phyloP scores from a whole-genome alignment of 2,797 vertebrate species.

The Malurus leucopterus region DNA sequence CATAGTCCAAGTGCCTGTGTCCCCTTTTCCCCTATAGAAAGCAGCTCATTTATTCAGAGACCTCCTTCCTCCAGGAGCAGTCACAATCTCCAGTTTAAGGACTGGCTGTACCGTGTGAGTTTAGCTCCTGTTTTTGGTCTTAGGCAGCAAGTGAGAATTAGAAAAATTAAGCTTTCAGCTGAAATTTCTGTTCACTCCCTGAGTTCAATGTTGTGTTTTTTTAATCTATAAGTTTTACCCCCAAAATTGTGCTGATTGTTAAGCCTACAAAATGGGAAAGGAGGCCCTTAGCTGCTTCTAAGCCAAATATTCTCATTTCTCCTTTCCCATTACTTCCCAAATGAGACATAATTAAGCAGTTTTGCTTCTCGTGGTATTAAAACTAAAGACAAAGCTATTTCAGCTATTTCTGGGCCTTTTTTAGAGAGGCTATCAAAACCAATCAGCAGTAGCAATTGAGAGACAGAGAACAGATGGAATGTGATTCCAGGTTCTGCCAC shows the following conservation, averaged over 20 bases:
- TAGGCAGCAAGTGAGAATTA: not conserved
- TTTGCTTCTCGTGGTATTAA: not conserved
- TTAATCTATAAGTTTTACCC: not conserved
- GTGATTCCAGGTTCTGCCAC: conserved; percentile 37
- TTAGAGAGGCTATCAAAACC: conserved; percentile 10
- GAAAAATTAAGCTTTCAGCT: not conserved
- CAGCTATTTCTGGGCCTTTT: conserved; percentile 21
- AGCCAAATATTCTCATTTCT: conserved; percentile 33
- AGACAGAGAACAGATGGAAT: conserved; percentile 45
- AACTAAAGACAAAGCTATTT: conserved; percentile 32
- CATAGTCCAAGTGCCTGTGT: not conserved
- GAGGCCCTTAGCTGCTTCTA: not conserved
- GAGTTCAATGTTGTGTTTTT: not conserved
- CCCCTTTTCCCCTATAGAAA: not conserved
- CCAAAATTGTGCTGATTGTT: not conserved
- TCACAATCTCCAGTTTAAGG: not conserved
- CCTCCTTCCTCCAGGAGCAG: not conserved
- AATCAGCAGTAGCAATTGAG: conserved; percentile 5
- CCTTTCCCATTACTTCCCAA: not conserved
- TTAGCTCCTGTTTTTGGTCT: not conserved
- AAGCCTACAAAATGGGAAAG: not conserved
- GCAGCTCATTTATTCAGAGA: not conserved
- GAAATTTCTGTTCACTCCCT: not conserved
- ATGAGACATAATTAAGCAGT: conserved; percentile 28
- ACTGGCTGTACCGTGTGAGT: not conserved